Evolutionary conservation across 2,888 invertebrate genomes (phyloP).

Genomic region (Branchinecta sandiegonensis): DNA sequence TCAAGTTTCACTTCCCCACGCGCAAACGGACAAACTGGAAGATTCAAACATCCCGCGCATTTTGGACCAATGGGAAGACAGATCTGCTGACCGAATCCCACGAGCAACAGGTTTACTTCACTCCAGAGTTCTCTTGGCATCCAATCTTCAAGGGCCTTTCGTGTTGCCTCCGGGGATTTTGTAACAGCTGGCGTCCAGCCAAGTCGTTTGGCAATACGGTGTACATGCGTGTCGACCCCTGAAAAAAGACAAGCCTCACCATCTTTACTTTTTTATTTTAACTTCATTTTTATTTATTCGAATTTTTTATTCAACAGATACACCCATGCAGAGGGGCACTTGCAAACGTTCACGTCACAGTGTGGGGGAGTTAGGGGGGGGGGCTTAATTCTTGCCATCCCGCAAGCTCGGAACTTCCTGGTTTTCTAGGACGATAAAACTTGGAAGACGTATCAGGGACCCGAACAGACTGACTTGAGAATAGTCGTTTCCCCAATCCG

Average conservation of each 20-base stretch:
- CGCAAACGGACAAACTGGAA: conserved; percentile 55
- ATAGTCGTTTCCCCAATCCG: too few species aligned
- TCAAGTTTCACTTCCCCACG: background rate
- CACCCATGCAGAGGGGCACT: too few species aligned
- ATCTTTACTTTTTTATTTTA: too few species aligned
- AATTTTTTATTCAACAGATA: too few species aligned
- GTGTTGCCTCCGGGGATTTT: conserved; percentile 65
- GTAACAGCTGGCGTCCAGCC: conserved; percentile 65
- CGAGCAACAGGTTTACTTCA: conserved; percentile 75
- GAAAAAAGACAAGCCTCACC: conserved; percentile 28
- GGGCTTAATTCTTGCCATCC: too few species aligned
- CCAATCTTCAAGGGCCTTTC: conserved; percentile 69
- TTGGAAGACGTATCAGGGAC: too few species aligned
- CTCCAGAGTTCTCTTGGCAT: conserved; percentile 69
- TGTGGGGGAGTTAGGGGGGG: too few species aligned
- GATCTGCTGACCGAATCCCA: conserved; percentile 92
- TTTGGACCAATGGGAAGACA: conserved; percentile 69
- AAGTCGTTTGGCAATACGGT: conserved; percentile 78
- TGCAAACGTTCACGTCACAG: too few species aligned
- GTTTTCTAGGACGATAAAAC: too few species aligned
- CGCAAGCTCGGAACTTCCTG: too few species aligned
- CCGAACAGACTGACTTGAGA: too few species aligned
- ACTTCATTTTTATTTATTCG: too few species aligned
- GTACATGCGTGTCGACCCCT: conserved; percentile 96
- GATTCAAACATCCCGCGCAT: conserved; percentile 69